Evolutionary conservation across 2,888 invertebrate genomes (phyloP).

Genomic region (Spatulosminthurus flaviceps): DNA sequence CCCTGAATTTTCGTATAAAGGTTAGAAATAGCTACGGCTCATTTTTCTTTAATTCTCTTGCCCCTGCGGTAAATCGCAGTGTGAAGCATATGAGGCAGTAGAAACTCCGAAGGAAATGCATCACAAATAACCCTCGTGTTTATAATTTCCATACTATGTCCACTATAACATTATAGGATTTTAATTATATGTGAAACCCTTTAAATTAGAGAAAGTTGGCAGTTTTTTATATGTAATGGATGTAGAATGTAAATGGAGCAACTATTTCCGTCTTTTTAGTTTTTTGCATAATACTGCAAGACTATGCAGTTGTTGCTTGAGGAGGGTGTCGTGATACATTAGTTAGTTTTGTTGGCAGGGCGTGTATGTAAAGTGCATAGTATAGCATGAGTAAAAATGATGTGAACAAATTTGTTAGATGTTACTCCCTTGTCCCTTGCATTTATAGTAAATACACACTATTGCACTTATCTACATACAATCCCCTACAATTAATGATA

Average conservation of each 20-base stretch:
- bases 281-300: slow-evolving; percentile 6
- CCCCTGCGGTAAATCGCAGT: neutral
- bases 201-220: neutral
- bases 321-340: neutral
- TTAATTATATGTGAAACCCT: neutral
- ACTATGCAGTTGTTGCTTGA: neutral
- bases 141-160: neutral
- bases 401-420: neutral
- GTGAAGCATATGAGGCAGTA: neutral
- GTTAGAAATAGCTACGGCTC: neutral
- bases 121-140: neutral
- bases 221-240: neutral
- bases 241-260: neutral
- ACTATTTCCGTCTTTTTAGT: neutral
- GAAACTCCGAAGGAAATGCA: neutral
- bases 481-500: neutral
- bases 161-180: no score
- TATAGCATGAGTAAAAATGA: neutral
- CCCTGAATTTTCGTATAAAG: slow-evolving; percentile 3
- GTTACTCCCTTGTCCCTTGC: neutral
- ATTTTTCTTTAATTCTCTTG: neutral
- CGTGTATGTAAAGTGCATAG: neutral
- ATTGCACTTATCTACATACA: neutral
- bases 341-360: neutral
- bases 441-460: neutral